Percentiles rank a stretch among this genome's conserved stretches.
Evolutionary conservation across 2,113 vertebrate genomes (phyloP).

Genomic region (Climacteris rufus): DNA sequence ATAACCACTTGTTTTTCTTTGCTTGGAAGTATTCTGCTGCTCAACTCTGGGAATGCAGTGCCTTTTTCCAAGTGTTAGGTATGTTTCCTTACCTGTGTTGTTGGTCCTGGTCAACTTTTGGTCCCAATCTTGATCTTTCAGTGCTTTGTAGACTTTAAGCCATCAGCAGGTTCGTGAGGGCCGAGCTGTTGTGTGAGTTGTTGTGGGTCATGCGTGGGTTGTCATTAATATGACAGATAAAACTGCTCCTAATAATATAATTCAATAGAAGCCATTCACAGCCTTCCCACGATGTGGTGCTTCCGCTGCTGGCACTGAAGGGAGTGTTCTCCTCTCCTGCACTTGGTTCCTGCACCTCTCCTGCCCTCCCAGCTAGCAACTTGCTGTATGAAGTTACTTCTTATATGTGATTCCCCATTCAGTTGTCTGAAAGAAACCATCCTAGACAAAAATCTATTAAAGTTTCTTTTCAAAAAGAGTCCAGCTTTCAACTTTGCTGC

Average conservation of each 20-base stretch:
- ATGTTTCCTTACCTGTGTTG: accelerated
- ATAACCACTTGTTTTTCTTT: background rate
- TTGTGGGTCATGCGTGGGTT: background rate
- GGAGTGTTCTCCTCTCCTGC: background rate
- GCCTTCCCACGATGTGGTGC: background rate
- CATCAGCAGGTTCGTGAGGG: background rate
- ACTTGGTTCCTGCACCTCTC: background rate
- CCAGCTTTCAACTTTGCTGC: background rate
- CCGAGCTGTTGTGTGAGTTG: background rate
- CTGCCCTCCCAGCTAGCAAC: background rate
- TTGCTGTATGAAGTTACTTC: background rate
- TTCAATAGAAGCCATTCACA: background rate
- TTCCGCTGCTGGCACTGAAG: background rate
- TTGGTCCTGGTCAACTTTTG: background rate
- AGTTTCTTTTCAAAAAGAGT: background rate
- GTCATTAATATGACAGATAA: background rate
- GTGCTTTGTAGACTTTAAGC: background rate
- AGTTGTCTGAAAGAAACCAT: background rate
- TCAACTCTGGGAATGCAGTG: background rate
- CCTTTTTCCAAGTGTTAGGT: background rate
- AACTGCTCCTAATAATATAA: background rate
- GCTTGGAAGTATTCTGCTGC: background rate
- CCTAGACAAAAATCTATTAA: background rate
- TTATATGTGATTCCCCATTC: background rate
- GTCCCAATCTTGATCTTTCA: background rate